phyloP scores from a whole-genome alignment of 2,888 invertebrate genomes.

The Pasiphila rectangulata region DNA sequence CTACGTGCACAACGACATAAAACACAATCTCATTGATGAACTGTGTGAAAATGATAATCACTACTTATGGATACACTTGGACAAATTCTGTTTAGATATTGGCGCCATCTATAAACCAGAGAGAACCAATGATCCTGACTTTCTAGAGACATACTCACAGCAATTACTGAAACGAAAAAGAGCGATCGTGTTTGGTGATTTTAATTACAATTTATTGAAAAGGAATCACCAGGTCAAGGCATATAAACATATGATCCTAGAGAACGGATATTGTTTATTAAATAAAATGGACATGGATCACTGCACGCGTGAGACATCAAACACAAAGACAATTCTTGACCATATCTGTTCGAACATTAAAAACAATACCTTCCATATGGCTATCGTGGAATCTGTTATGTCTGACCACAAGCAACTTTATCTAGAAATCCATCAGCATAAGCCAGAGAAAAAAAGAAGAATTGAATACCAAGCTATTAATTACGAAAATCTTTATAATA shows the following conservation, averaged over 20 bases:
- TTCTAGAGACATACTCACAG: not conserved
- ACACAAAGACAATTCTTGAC: not conserved
- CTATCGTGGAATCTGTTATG: not conserved
- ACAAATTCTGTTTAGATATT: constrained; percentile 1
- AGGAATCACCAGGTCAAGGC: not conserved
- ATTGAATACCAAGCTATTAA: not conserved
- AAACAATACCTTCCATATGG: not conserved
- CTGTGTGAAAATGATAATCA: not conserved
- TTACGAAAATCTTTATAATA: too few species aligned
- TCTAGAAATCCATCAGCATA: not conserved
- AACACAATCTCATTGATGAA: not conserved
- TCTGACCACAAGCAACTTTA: not conserved
- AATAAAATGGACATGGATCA: not conserved
- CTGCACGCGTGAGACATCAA: not conserved
- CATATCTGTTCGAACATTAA: not conserved
- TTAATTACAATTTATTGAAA: not conserved
- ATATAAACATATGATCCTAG: not conserved
- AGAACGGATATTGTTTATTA: not conserved
- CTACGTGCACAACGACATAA: not conserved
- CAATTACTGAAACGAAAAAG: not conserved
- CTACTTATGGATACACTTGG: not conserved
- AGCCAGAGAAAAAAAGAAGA: not conserved
- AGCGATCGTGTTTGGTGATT: not conserved
- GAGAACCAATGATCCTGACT: not conserved
- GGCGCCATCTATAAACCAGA: constrained; percentile 1